These are phyloP conservation scores for Poecilia latipinna DNA, from an alignment of 2,113 vertebrate genomes.

Conservation along the genomic window DNA sequence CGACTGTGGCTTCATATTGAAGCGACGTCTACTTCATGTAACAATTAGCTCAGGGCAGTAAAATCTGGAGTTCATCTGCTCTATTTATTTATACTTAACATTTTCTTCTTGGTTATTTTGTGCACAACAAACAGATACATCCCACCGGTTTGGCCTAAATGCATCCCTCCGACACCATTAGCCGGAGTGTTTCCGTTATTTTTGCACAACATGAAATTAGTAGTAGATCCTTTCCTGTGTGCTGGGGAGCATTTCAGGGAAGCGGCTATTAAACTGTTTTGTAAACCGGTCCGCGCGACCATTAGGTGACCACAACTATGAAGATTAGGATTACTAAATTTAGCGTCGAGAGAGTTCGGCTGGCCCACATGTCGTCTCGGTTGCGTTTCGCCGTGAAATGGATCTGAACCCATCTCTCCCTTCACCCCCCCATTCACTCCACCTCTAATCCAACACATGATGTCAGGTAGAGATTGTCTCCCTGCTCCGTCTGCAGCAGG, in stretches of 20 bases:
- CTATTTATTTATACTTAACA: no score
- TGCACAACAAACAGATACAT: not conserved
- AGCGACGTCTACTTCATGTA: not conserved
- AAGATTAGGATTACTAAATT: conserved; percentile 42
- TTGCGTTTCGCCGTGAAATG: not conserved
- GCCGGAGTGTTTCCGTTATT: not conserved
- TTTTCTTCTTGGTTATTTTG: not conserved
- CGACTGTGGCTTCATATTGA: not conserved
- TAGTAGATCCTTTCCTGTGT: conserved; percentile 45
- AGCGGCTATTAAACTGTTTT: conserved; percentile 36
- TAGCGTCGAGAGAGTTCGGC: not conserved
- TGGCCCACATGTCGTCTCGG: not conserved
- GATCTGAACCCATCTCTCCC: not conserved
- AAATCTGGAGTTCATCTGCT: not conserved
- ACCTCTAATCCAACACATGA: conserved; percentile 15
- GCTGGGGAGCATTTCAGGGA: conserved; percentile 35
- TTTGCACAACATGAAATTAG: conserved; percentile 39
- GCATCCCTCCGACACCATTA: not conserved
- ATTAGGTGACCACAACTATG: conserved; percentile 15
- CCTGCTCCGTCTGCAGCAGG: conserved; percentile 37
- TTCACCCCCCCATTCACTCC: no score
- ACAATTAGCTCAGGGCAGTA: not conserved
- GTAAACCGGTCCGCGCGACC: conserved; percentile 14
- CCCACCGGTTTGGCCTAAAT: no score
- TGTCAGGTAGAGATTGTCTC: conserved; percentile 21